Evolutionary conservation across 2,113 vertebrate genomes (phyloP).

Genomic region (Tragelaphus scriptus): DNA sequence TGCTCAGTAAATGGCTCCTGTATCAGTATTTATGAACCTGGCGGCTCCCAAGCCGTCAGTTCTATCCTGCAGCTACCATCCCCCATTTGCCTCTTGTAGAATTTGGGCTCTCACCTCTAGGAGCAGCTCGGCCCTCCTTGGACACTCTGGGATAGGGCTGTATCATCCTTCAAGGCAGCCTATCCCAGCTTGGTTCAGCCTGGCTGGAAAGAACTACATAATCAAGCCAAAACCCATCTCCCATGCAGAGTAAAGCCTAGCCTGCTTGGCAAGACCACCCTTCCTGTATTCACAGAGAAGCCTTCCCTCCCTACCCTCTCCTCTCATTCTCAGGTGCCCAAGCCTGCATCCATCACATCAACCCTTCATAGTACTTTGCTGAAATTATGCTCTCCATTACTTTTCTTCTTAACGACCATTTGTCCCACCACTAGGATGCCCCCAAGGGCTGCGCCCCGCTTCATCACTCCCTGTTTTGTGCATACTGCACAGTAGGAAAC

Average conservation of each 20-base stretch:
- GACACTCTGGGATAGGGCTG: not conserved
- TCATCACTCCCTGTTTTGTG: not conserved
- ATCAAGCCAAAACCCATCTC: not conserved
- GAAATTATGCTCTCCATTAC: not conserved
- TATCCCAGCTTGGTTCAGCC: not conserved
- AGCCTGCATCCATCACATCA: not conserved
- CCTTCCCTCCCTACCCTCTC: not conserved
- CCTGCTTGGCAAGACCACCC: not conserved
- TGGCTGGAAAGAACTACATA: not conserved
- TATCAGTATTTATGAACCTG: not conserved
- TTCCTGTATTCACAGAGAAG: not conserved
- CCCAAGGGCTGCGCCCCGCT: not conserved
- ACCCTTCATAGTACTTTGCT: not conserved
- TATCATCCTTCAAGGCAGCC: not conserved
- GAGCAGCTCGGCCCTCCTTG: not conserved
- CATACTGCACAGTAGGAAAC: not conserved
- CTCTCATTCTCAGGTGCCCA: not conserved
- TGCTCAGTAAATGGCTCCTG: not conserved
- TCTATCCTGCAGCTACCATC: not conserved
- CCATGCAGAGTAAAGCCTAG: not conserved
- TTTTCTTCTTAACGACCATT: not conserved
- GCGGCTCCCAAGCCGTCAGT: not conserved
- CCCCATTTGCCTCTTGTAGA: not conserved
- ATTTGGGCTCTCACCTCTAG: not conserved
- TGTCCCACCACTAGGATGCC: not conserved